Evolutionary conservation across 2,888 invertebrate genomes (phyloP).

Genomic region (Sinohyriopsis cumingii): DNA sequence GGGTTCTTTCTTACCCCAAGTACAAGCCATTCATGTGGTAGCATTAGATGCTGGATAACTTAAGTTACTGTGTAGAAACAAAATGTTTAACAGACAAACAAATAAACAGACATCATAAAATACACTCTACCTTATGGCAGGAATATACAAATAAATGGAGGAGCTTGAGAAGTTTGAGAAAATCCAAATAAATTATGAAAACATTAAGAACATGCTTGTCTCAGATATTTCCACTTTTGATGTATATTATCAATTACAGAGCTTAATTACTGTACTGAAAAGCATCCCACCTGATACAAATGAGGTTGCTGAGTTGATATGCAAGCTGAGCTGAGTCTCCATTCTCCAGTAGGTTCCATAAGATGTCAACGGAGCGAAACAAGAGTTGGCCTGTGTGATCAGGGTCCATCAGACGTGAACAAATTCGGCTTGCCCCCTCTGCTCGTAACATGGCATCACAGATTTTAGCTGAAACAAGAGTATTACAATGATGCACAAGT

Average conservation of each 20-base stretch:
- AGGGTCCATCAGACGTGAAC: conserved; percentile 63
- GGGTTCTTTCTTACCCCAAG: too few relatives aligned
- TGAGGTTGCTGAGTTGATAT: conserved; percentile 64
- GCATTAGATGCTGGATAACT: too few relatives aligned
- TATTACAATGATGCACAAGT: too few relatives aligned
- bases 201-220: neutral
- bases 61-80: too few relatives aligned
- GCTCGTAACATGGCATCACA: conserved; percentile 69
- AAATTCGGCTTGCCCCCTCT: conserved; percentile 62
- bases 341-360: conserved; percentile 70
- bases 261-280: neutral
- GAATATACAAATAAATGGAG: neutral
- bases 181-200: neutral
- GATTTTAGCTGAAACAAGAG: conserved; percentile 55
- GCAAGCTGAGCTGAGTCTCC: conserved; percentile 60
- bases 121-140: too few relatives aligned
- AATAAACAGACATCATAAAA: too few relatives aligned
- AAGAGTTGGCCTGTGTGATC: conserved; percentile 67
- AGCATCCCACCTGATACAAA: conserved; percentile 62
- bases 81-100: too few relatives aligned
- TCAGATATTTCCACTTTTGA: neutral
- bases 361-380: conserved; percentile 68
- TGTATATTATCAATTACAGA: neutral
- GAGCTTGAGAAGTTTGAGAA: neutral
- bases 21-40: too few relatives aligned